These are phyloP conservation scores for Neocloeon triangulifer DNA, from an alignment of 1,140 invertebrate species.

Conservation along the genomic window DNA sequence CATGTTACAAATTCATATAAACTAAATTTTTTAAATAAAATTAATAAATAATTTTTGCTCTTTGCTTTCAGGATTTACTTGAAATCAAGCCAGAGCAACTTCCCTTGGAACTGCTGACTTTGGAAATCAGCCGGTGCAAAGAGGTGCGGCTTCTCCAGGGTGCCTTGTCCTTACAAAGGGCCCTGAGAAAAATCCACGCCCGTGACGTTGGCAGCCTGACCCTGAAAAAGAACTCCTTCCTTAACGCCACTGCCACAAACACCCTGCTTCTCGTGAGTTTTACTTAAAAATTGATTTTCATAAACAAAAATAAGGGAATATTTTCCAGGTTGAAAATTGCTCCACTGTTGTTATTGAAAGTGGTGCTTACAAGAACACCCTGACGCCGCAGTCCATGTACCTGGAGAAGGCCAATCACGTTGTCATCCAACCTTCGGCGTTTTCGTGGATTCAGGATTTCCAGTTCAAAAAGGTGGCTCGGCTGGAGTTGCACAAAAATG, in stretches of 20 bases:
- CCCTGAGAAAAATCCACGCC: conserved; percentile 21
- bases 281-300: no score
- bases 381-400: conserved; percentile 23
- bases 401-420: conserved; percentile 29
- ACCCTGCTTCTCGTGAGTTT: conserved; percentile 15
- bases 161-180: conserved; percentile 19
- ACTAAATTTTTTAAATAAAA: no score
- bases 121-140: conserved; percentile 29
- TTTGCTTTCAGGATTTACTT: no score
- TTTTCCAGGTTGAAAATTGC: no score
- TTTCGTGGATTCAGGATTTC: conserved; percentile 34
- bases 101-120: conserved; percentile 24
- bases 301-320: no score
- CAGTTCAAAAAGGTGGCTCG: conserved; percentile 26
- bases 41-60: no score
- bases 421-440: conserved; percentile 30
- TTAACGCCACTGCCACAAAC: conserved; percentile 23
- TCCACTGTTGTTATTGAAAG: conserved; percentile 11
- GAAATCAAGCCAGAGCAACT: conserved; percentile 24
- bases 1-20: no score
- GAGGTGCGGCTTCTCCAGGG: conserved; percentile 27
- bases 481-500: conserved; percentile 25
- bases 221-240: conserved; percentile 25
- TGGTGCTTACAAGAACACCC: background rate
- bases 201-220: conserved; percentile 16